Conservation (phyloP, 1,140 invertebrate genomes). For the Drosophila arizonae region DNA sequence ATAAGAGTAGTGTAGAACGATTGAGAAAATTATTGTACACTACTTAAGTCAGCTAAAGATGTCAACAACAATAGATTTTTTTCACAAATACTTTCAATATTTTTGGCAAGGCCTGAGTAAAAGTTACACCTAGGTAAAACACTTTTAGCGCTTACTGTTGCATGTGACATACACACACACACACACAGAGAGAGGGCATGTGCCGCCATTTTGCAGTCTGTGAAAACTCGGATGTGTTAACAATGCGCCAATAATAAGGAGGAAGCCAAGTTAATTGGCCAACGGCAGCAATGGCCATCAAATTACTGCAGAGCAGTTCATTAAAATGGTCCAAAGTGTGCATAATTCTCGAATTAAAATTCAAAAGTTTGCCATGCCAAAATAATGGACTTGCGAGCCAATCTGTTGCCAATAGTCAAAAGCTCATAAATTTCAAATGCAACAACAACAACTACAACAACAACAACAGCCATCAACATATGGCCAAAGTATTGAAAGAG, state of each 20-base stretch:
- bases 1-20: too few species aligned
- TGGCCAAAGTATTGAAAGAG: constrained; percentile 67
- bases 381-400: constrained; percentile 73
- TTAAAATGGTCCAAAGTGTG: constrained; percentile 58
- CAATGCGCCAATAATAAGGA: constrained; percentile 23
- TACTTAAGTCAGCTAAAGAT: too few species aligned
- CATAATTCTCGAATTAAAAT: constrained; percentile 80
- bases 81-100: not conserved
- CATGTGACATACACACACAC: not conserved
- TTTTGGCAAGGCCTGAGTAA: not conserved
- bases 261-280: constrained; percentile 51
- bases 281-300: constrained; percentile 44
- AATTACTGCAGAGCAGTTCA: constrained; percentile 53
- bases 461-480: constrained; percentile 48
- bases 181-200: constrained; percentile 3
- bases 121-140: not conserved
- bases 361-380: constrained; percentile 73
- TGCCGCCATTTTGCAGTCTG: constrained; percentile 19
- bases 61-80: not conserved
- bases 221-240: constrained; percentile 19
- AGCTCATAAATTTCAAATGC: constrained; percentile 79
- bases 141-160: constrained; percentile 16
- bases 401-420: constrained; percentile 81
- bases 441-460: constrained; percentile 46
- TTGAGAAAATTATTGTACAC: too few species aligned